A percentile compares a stretch with the other conserved stretches of the same genome.
Evolutionary conservation across 2,113 vertebrate genomes (phyloP).

Genomic region (Tychaedon coryphoeus): DNA sequence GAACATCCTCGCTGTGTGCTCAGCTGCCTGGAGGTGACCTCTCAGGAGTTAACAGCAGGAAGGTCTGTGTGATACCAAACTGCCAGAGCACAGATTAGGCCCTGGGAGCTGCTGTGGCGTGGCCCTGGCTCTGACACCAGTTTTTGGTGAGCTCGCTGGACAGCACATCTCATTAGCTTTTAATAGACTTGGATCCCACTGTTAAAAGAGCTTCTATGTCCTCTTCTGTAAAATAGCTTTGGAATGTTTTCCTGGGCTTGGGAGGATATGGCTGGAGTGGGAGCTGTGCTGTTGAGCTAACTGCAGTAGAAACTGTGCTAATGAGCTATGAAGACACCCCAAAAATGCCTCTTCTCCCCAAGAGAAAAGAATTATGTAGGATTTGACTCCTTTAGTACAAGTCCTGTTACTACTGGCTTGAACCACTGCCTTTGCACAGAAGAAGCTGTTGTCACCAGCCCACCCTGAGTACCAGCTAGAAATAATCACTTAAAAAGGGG

Average conservation of each 20-base stretch:
- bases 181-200: background rate
- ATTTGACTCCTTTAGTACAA: background rate
- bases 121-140: background rate
- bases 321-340: background rate
- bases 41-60: background rate
- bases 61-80: background rate
- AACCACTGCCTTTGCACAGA: background rate
- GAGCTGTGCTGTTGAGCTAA: background rate
- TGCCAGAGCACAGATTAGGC: background rate
- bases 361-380: background rate
- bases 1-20: rapidly evolving
- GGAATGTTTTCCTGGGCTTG: background rate
- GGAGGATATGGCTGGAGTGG: background rate
- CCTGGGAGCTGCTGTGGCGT: background rate
- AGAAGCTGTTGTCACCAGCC: background rate
- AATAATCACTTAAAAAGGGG: background rate
- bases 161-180: background rate
- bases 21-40: background rate
- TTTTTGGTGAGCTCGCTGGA: background rate
- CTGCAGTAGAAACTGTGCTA: background rate
- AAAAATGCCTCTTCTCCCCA: background rate
- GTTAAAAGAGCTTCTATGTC: background rate
- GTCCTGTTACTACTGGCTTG: background rate
- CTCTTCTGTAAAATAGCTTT: background rate
- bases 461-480: background rate